Evolutionary conservation across 2,888 invertebrate genomes (phyloP).

Genomic region (Acanthosepion pharaonis): DNA sequence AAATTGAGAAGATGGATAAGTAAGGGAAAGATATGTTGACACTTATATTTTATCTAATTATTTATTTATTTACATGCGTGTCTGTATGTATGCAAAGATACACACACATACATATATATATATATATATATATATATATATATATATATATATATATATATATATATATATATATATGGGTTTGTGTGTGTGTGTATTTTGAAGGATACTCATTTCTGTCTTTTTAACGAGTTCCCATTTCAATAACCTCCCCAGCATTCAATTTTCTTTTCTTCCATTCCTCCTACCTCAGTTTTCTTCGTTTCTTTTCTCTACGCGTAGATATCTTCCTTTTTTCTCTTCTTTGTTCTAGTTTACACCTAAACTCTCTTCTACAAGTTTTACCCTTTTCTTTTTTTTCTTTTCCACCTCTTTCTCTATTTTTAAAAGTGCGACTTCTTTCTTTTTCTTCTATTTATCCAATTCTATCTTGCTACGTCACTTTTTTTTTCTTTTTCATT

Average conservation of each 20-base stretch:
- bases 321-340: neutral
- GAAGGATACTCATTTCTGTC: neutral
- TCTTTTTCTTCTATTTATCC: no score
- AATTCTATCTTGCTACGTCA: no score
- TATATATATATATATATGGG: neutral
- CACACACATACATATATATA: neutral
- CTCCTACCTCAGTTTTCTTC: neutral
- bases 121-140: neutral
- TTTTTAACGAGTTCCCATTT: neutral
- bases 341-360: no score
- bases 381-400: no score
- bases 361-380: neutral
- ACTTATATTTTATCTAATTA: neutral
- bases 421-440: no score
- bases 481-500: no score
- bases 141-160: neutral
- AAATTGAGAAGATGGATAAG: neutral
- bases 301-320: neutral
- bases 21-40: neutral
- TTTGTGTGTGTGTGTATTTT: neutral
- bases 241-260: neutral
- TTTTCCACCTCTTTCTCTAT: neutral
- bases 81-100: neutral
- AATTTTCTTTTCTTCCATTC: neutral
- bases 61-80: neutral